Base-by-base conservation (phyloP, 2,888 invertebrate species). In the Noctua janthe region DNA sequence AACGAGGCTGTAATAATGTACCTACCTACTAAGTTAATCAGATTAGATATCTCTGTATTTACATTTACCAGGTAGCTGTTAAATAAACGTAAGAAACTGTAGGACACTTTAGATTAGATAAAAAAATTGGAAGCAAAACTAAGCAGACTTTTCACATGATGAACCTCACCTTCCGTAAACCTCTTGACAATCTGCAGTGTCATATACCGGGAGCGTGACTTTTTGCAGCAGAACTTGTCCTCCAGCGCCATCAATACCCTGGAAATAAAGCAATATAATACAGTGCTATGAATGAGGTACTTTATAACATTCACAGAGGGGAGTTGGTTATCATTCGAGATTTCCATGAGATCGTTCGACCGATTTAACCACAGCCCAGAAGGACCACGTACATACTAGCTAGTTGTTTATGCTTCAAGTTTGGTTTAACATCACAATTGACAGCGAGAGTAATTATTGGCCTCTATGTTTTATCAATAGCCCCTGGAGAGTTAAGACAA, bases 161-260 rank as follows among this genome's bases (percentile, higher is more conserved):
- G 43, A 20, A 29, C 15, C 82, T 82, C 88, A 96, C 96, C 90
- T 91, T 86, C 96, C 96, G 81, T 97, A 97, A 8, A 96, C 76
- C 8, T 95, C 95, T 85, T 95, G 96, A 80, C 97, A 97, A 84
- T 96, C 97, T 0, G 94, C 92, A 10, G 94, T 76, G 78, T 96
- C 95, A 87, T 97, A 97, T 0, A 96, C 86, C 0, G 97, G 97
- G 15, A 97, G 90, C 0, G 89, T 91, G 15, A 97, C 89, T 77
- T 94, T 95, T 86, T 97, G 97, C 7, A 97, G 92, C 39, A 97
- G 85, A 0, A 95, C 95, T 72, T 93, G 85, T 0, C 96, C 96
- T 3, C 95, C 96, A 0, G 88, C 75, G 0, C 94, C 95, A 7
- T 92, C 93, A 13, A 91, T 76, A 62, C 94, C 94, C 96, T 96